These are phyloP conservation scores for Catocala fraxini DNA, from an alignment of 2,888 invertebrate species.

Conservation along the genomic window DNA sequence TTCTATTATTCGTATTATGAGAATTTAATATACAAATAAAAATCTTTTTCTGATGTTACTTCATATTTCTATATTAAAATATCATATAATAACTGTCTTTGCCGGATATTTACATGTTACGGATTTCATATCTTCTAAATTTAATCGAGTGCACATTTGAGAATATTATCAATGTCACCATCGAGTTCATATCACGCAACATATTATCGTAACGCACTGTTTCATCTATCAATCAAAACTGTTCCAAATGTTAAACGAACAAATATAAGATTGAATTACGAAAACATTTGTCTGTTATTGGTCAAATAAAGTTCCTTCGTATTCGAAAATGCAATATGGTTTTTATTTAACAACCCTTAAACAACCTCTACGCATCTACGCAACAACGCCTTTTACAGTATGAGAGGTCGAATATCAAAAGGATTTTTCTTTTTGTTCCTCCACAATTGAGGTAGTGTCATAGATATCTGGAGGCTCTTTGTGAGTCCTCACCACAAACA, in stretches of 20 bases:
- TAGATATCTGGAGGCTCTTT: constrained; percentile 1
- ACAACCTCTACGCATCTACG: not conserved
- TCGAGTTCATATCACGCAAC: constrained; percentile 76
- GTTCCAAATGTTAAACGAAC: constrained; percentile 60
- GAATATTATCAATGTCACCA: constrained; percentile 58
- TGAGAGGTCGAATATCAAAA: constrained; percentile 12
- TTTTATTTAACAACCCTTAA: constrained; percentile 36
- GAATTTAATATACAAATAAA: constrained; percentile 74
- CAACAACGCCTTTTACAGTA: not conserved
- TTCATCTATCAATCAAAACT: constrained; percentile 69
- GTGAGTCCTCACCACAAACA: not conserved
- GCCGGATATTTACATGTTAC: constrained; percentile 70
- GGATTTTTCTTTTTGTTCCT: constrained; percentile 1
- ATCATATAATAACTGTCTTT: constrained; percentile 65
- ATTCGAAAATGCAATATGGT: constrained; percentile 57
- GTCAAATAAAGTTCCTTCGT: constrained; percentile 86
- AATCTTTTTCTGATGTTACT: constrained; percentile 68
- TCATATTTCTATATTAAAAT: constrained; percentile 71
- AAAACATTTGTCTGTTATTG: constrained; percentile 78
- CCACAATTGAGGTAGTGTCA: constrained; percentile 1
- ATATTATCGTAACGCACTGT: constrained; percentile 74
- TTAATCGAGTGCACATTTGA: constrained; percentile 69
- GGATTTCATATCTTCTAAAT: constrained; percentile 72
- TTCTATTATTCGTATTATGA: constrained; percentile 80
- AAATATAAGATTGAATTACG: constrained; percentile 63